A percentile compares a stretch with the other conserved stretches of the same genome.
phyloP scores from a whole-genome alignment of 2,888 invertebrate genomes.

The Diarsia rubi region DNA sequence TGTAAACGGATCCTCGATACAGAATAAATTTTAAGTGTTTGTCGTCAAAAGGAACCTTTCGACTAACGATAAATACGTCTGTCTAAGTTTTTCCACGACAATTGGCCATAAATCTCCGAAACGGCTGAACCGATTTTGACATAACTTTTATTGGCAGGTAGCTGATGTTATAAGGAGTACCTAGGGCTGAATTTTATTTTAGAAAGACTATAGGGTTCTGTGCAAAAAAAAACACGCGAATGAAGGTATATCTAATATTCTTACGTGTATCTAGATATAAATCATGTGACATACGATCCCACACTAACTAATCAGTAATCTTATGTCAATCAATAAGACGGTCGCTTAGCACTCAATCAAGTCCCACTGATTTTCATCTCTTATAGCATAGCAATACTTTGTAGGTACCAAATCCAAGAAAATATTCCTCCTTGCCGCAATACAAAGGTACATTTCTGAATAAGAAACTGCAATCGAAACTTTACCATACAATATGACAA shows the following conservation, averaged over 20 bases:
- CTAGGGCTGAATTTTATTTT: too few relatives aligned
- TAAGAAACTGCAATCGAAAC: constrained; percentile 35
- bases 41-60: neutral
- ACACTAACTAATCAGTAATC: constrained; percentile 17
- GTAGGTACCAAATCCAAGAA: constrained; percentile 10
- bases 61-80: neutral
- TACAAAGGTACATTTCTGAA: constrained; percentile 43
- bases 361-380: neutral
- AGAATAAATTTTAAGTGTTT: too few relatives aligned
- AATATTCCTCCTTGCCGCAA: constrained; percentile 9
- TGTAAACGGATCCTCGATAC: too few relatives aligned
- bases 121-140: too few relatives aligned
- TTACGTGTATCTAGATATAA: neutral
- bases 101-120: too few relatives aligned
- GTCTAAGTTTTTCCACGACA: neutral
- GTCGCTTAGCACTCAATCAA: constrained; percentile 25
- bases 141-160: too few relatives aligned
- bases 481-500: constrained; percentile 71
- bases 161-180: too few relatives aligned
- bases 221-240: too few relatives aligned
- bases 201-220: too few relatives aligned
- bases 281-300: neutral
- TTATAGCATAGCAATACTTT: constrained; percentile 6
- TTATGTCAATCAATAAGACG: constrained; percentile 27
- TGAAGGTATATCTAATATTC: too few relatives aligned